Percentiles rank a stretch among this genome's conserved stretches.
phyloP scores from a whole-genome alignment of 1,140 invertebrate genomes.

The Muscidifurax raptorellus region DNA sequence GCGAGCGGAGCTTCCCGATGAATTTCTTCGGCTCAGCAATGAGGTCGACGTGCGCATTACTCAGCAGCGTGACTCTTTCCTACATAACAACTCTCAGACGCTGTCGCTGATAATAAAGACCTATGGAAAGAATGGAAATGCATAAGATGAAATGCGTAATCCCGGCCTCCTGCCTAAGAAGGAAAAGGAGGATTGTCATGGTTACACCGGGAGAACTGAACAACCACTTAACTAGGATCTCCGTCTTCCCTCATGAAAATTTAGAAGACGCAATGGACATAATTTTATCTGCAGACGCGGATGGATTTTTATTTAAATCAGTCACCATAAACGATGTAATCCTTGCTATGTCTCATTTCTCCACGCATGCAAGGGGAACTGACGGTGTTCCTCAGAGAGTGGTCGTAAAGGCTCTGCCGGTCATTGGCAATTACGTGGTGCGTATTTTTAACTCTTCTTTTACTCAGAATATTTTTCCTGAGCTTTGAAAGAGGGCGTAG shows the following conservation, averaged over 20 bases:
- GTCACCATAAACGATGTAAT: background rate
- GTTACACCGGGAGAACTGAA: background rate
- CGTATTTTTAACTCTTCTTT: background rate
- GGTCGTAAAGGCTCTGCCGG: background rate
- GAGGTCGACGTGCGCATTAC: too few relatives aligned
- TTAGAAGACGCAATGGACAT: background rate
- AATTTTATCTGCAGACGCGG: background rate
- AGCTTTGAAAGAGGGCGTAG: background rate
- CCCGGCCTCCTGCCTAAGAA: background rate
- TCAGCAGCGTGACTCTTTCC: too few relatives aligned
- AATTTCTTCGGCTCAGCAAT: too few relatives aligned
- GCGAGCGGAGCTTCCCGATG: background rate
- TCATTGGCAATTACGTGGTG: background rate
- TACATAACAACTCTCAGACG: background rate
- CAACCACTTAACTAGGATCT: background rate
- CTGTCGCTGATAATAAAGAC: background rate
- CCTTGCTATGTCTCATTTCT: background rate
- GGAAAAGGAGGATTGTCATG: background rate
- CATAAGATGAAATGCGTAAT: too few relatives aligned
- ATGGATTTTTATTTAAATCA: background rate
- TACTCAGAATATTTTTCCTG: background rate
- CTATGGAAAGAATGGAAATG: background rate
- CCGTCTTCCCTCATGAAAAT: background rate
- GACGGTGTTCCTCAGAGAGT: background rate
- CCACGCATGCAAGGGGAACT: background rate